phyloP scores from a whole-genome alignment of 2,797 vertebrate genomes.

The Artibeus jamaicensis region DNA sequence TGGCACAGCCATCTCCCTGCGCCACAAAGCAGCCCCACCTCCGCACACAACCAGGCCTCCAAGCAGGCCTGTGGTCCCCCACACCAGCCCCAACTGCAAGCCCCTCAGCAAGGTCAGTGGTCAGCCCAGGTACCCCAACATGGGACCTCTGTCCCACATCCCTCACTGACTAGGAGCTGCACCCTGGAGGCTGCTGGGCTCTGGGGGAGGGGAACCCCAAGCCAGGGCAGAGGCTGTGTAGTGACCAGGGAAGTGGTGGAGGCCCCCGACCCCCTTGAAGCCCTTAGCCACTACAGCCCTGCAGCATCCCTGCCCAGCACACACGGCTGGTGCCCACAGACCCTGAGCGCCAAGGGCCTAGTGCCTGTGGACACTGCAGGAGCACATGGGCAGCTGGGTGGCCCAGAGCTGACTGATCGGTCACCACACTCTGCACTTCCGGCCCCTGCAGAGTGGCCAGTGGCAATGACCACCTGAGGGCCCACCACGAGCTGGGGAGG shows the following conservation, averaged over 20 bases:
- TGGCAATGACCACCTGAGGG: background rate
- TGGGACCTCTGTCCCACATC: background rate
- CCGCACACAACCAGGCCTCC: background rate
- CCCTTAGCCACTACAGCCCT: background rate
- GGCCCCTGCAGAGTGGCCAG: background rate
- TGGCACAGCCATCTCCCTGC: background rate
- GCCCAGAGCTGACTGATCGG: background rate
- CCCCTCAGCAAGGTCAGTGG: background rate
- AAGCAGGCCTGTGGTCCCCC: background rate
- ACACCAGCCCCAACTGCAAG: accelerated
- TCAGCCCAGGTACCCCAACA: background rate
- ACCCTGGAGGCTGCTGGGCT: background rate
- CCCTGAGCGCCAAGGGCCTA: background rate
- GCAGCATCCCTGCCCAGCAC: background rate
- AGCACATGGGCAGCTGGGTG: accelerated
- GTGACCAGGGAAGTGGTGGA: background rate
- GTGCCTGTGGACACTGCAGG: accelerated
- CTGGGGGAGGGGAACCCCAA: background rate
- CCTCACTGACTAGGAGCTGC: background rate
- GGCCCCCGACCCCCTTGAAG: background rate
- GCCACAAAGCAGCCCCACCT: background rate
- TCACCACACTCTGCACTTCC: accelerated
- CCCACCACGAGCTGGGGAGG: background rate
- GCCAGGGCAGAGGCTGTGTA: background rate
- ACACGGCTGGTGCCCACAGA: background rate